Base-by-base conservation (phyloP, 2,888 invertebrate genomes). In the Pachliopta kotzebuea region DNA sequence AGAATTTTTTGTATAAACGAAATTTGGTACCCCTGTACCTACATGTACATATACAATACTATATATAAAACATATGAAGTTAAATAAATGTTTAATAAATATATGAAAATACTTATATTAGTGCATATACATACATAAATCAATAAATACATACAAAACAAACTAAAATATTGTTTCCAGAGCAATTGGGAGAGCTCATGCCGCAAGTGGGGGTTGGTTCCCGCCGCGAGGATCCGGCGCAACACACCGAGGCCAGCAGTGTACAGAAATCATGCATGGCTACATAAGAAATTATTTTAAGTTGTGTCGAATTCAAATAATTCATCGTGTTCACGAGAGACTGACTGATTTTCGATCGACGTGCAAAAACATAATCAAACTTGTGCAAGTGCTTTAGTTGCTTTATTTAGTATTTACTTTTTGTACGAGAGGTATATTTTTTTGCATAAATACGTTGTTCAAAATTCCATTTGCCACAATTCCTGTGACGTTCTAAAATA, bases 381-480 rank as follows among this genome's bases (percentile, higher is more conserved):
- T 77, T 75, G 79, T 76, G 73, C 74, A 79, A 78, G 77, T 76
- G 74, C 78, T 77, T 82, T 71, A 73, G 75, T 83, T 79, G 77
- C 76, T 63, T 26, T 68, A 69, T 67, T 52, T 66, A 69, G 66
- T 60, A 61, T 61, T 74, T 73, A 73, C 69, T 70, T 37, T 37
- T 73, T 71, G 72, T 71, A 66, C 77, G 72, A 79, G 89, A 87
- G 88, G 88, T 89, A 88, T n/a, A n/a, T 89, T 89, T 88, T 89
- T 89, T 85, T 82, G 88, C 88, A 86, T 84, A 79, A 71, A 76
- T 70, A 84, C 84, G 81, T 87, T 87, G 85, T 88, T 88, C 87
- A 86, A 86, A 88, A 86, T 88, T 88, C 86, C 84, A 76, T 76
- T 77, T 77, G 56, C 71, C 70, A 37, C 68, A 69, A 71, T 77